Evolutionary conservation across 2,113 vertebrate species (phyloP), one percentile per base, ranked within the genome.

Genomic region (Dermatemys mawii): DNA sequence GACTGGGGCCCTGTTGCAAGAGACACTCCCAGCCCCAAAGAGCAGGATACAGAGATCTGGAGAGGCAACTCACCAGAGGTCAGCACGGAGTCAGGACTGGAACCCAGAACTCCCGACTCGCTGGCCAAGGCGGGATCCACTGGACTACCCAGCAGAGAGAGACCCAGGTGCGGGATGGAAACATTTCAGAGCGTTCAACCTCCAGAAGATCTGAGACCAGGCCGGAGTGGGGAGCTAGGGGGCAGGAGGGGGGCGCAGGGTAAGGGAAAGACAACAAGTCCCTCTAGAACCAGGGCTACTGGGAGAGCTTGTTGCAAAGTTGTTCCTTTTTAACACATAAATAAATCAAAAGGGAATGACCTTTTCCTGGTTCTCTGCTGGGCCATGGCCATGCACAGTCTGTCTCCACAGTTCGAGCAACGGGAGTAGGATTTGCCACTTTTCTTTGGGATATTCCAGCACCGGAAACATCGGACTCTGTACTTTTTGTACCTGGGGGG

Each of bases 361-460:
- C 94, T 98, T 92, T 89, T 87, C 41, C 78, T 50, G 86, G 89
- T 92, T 97, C 98, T 98, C 87, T 96, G 96, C 87, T 97, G 97
- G 86, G 97, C 93, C 78, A 96, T 88, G 51, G 86, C 94, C 86
- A 96, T 87, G 55, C 83, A 97, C 83, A 98, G 97, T 79, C 85
- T 93, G 60, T 98, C 95, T 79, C 99, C 99, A 73, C 99, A 99
- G 90, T 98, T 98, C 86, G 97, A 97, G 96, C 99, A 99, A 63
- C 94, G 81, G 0, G 96, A 98, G 95, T 93, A 98, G 24, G 97
- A 98, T 91, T 99, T 99, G 29, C 98, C 97, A 32, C 98, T 98
- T 93, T 99, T 99, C 96, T 98, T 98, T 5, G 99, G 99, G 80
- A 99, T 99, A 88, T 98, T 97, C 99, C 99, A 99, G 93, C 99